phyloP scores from a whole-genome alignment of 1,140 invertebrate species.

The Drosophila seguyi region DNA sequence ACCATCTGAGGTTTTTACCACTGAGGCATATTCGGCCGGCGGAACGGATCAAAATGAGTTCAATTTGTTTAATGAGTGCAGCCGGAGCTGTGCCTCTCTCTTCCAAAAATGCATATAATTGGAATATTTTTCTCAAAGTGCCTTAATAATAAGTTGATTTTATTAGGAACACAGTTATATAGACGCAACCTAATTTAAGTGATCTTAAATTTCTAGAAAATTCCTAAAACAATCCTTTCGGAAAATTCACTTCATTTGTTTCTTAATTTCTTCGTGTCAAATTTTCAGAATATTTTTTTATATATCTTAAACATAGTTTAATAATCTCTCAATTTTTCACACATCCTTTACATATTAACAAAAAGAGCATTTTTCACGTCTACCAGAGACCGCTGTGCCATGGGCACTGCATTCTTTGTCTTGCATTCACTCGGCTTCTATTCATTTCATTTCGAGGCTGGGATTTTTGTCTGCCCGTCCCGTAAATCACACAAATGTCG shows the following conservation, averaged over 20 bases:
- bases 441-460: conserved; percentile 36
- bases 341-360: not conserved
- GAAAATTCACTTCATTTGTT: not conserved
- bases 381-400: not conserved
- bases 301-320: too few relatives aligned
- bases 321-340: too few relatives aligned
- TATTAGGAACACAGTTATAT: not conserved
- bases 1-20: conserved; percentile 22
- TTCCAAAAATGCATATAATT: not conserved
- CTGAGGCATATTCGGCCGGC: conserved; percentile 4
- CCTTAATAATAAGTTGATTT: too few relatives aligned
- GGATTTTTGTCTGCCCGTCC: conserved; percentile 55
- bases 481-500: conserved; percentile 79
- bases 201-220: not conserved
- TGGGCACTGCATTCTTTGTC: conserved; percentile 11
- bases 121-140: not conserved
- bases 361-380: conserved; percentile 9
- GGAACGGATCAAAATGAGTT: conserved; percentile 2
- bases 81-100: not conserved
- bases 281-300: too few relatives aligned
- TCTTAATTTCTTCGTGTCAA: not conserved
- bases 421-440: conserved; percentile 25
- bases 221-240: too few relatives aligned
- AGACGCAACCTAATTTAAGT: not conserved
- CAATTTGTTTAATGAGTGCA: not conserved